A percentile compares a stretch with the other conserved stretches of the same genome.
Conservation (phyloP, 2,113 vertebrate species). For the Grallaria varia region DNA sequence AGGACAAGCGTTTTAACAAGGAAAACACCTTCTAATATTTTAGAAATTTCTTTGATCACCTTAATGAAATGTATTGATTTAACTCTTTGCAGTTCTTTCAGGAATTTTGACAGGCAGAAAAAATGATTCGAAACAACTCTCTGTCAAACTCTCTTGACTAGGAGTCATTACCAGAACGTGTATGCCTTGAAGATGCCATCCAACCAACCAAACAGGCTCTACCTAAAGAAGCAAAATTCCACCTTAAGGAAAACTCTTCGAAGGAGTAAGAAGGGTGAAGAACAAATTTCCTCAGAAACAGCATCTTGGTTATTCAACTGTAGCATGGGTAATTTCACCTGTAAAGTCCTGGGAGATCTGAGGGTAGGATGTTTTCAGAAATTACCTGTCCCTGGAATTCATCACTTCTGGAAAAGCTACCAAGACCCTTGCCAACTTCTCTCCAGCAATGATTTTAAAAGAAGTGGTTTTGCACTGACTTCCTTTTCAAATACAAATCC, state of each 20-base stretch:
- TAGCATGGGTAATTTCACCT: not conserved
- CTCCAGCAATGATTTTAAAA: not conserved
- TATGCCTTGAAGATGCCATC: not conserved
- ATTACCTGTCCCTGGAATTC: not conserved
- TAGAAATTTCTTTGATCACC: not conserved
- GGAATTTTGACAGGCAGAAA: not conserved
- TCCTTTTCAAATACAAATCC: not conserved
- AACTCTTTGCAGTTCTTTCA: not conserved
- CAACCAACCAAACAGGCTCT: not conserved
- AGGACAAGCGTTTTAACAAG: not conserved
- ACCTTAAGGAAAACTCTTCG: not conserved
- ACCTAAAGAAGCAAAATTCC: not conserved
- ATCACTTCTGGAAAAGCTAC: not conserved
- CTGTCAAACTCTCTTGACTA: not conserved
- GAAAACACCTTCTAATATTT: not conserved
- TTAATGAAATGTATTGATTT: not conserved
- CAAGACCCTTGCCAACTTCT: not conserved
- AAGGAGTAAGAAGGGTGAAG: not conserved
- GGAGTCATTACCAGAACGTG: not conserved
- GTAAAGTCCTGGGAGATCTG: not conserved
- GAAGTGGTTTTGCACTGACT: not conserved
- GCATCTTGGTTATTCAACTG: accelerated
- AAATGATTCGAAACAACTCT: not conserved
- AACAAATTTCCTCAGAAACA: not conserved
- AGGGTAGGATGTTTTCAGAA: not conserved